Evolutionary conservation across 1,140 invertebrate genomes (phyloP), one percentile per base, ranked within the genome.

Genomic region (Agraylea sexmaculata): DNA sequence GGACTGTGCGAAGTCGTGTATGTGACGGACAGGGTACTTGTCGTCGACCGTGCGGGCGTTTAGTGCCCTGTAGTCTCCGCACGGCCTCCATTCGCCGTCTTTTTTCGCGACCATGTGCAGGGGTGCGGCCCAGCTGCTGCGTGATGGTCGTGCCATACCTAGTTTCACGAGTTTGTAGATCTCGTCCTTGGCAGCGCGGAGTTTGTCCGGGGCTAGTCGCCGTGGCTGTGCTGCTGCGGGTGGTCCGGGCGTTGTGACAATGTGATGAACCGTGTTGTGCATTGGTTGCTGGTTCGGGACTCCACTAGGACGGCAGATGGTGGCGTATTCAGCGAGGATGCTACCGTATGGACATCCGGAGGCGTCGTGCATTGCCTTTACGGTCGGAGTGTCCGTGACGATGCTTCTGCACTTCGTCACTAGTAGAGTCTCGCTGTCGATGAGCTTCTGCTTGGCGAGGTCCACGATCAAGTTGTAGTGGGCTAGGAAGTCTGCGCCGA

Each of bases 401-500:
- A n/a, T n/a, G n/a, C n/a, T n/a, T n/a, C n/a, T n/a, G n/a, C n/a
- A n/a, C n/a, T n/a, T n/a, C n/a, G n/a, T n/a, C n/a, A n/a, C 19
- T 15, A 47, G 20, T 38, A 46, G 32, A 11, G 52, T 54, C 3
- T 39, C 17, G 4, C 15, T 22, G 21, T 57, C 55, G 3, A 56
- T 38, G 0, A 51, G 29, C 11, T 50, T 47, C 8, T 52, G 49
- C 10, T 50, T 48, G 13, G 38, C 40, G 18, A 51, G 51, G 31
- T 59, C 54, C 1, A 59, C 53, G 3, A 60, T 36, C 6, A 59
- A 32, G 22, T 41, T 30, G 32, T 51, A 57, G 25, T 46, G 42
- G 16, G 15, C 43, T 16, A 60, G 29, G 23, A 67, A 60, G 44
- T 69, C 60, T 1, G 58, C 56, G 4, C 62, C 60, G 5, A 66